These are phyloP conservation scores for Anomalospiza imberbis DNA, from an alignment of 2,797 vertebrate genomes.

Conservation along the genomic window DNA sequence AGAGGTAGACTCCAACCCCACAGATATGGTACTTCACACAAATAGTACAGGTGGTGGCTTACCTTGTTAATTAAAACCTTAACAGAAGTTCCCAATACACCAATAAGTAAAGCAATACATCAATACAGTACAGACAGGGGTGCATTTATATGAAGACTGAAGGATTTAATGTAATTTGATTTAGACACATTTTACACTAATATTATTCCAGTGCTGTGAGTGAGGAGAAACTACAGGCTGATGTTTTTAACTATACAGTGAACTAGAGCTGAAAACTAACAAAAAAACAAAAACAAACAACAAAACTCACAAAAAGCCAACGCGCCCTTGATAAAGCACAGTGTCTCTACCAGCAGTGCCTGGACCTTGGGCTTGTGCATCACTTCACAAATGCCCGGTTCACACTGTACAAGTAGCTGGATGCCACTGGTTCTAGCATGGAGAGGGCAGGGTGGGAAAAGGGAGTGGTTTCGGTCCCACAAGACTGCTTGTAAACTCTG, in stretches of 20 bases:
- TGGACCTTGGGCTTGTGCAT: background rate
- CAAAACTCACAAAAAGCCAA: background rate
- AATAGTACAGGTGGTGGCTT: background rate
- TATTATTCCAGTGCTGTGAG: background rate
- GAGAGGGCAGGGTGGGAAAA: background rate
- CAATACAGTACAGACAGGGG: fast-evolving
- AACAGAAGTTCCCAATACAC: background rate
- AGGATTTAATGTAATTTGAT: background rate
- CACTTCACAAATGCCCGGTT: background rate
- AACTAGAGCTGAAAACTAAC: background rate
- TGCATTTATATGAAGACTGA: background rate
- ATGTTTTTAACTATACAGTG: background rate
- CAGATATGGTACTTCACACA: background rate
- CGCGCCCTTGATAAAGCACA: background rate
- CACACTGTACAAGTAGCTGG: background rate
- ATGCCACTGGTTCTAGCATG: background rate
- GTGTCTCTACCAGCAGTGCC: background rate
- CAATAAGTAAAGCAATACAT: background rate
- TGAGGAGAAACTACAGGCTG: background rate
- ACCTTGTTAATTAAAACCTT: background rate
- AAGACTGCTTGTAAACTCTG: background rate
- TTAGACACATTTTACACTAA: background rate
- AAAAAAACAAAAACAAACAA: background rate
- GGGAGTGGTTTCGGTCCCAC: background rate
- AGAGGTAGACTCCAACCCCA: background rate